Conservation (phyloP, 2,113 vertebrate species). For the Solenodon paradoxus region DNA sequence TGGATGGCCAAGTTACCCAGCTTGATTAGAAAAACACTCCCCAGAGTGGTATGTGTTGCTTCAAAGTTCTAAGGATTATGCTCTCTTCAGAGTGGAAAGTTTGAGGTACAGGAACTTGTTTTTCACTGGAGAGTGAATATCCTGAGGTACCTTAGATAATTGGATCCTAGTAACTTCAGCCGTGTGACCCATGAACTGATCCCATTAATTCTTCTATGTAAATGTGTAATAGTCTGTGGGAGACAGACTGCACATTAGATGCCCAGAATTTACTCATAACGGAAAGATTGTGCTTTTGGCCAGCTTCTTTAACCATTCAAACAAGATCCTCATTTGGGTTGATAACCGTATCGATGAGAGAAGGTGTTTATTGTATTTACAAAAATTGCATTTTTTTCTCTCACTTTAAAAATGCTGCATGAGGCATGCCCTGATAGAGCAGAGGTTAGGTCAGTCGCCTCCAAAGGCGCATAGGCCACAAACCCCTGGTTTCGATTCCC, state of each 20-base stretch:
- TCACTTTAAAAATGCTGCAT: background rate
- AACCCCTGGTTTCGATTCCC: no score
- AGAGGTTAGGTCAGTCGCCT: no score
- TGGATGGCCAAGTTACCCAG: background rate
- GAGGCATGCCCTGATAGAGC: no score
- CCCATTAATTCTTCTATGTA: background rate
- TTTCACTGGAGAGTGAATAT: background rate
- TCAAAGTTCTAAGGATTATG: background rate
- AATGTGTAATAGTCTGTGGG: background rate
- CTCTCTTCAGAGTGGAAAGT: background rate
- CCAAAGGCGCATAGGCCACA: no score
- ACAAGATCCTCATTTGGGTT: background rate
- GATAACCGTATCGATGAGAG: background rate
- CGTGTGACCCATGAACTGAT: background rate
- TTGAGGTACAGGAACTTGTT: background rate
- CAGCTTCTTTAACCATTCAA: background rate
- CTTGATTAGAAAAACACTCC: background rate
- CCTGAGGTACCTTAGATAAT: background rate
- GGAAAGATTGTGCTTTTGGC: background rate
- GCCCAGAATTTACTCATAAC: background rate
- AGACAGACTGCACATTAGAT: background rate
- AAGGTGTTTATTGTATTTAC: background rate
- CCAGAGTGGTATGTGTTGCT: background rate
- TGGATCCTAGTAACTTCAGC: background rate
- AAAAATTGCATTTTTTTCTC: background rate